These are phyloP conservation scores for Lottia gigantea DNA, from an alignment of 2,888 invertebrate genomes.

Conservation along the genomic window DNA sequence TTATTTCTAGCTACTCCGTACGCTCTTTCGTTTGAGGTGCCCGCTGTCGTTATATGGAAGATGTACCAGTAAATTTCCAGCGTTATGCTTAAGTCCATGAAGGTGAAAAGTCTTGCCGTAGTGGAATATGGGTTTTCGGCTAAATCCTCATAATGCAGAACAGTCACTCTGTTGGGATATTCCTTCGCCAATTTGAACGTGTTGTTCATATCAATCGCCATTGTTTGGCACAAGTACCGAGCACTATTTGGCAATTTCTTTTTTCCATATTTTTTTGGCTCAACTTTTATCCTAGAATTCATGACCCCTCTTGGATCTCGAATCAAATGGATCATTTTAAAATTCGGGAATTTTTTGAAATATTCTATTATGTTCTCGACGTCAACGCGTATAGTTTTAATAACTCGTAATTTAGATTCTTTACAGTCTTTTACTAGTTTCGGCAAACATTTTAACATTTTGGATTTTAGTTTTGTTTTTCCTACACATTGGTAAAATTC, in stretches of 20 bases:
- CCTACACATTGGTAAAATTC: not conserved
- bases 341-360: constrained; percentile 6
- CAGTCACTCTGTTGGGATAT: not conserved
- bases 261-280: not conserved
- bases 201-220: not conserved
- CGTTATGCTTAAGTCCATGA: not conserved
- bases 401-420: constrained; percentile 9
- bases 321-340: constrained; percentile 24
- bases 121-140: not conserved
- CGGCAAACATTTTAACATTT: constrained; percentile 3
- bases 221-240: not conserved
- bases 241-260: not conserved
- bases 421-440: constrained; percentile 14
- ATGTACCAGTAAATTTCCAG: not conserved
- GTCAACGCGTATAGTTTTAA: constrained; percentile 22
- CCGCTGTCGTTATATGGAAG: not conserved
- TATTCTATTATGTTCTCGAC: not conserved
- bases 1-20: constrained; percentile 4
- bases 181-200: not conserved
- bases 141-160: not conserved
- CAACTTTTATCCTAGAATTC: constrained; percentile 11
- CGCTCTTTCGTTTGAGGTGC: not conserved
- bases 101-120: not conserved
- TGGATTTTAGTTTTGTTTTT: not conserved
- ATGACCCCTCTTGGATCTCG: constrained; percentile 24